Conservation (phyloP, 1,140 invertebrate genomes). For the Heliothis subflexa region DNA sequence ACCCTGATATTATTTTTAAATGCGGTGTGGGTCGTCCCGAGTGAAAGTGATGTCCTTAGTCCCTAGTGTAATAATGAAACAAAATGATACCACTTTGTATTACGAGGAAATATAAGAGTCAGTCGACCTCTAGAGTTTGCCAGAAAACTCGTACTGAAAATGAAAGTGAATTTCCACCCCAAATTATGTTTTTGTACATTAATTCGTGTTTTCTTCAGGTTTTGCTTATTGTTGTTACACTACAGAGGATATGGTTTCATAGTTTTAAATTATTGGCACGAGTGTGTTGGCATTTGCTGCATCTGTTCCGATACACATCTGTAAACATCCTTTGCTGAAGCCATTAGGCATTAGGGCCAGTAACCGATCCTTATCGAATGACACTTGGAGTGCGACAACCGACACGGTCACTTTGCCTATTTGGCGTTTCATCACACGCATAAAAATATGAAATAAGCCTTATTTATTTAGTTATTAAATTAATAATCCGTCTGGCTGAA, state of each 20-base stretch:
- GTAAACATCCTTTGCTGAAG: constrained; percentile 32
- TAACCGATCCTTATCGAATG: constrained; percentile 29
- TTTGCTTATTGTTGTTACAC: neutral
- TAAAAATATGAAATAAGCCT: constrained; percentile 8
- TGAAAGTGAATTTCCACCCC: neutral
- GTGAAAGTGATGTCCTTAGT: neutral
- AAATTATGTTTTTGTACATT: neutral
- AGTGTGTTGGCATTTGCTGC: constrained; percentile 48
- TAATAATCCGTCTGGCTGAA: constrained; percentile 19
- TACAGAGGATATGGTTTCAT: neutral
- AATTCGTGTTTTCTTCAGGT: neutral
- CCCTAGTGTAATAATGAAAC: too few relatives aligned
- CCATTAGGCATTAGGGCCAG: neutral
- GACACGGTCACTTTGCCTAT: constrained; percentile 23
- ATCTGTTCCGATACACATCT: constrained; percentile 14
- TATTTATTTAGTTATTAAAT: constrained; percentile 28
- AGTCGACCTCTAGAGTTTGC: too few relatives aligned
- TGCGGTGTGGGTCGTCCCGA: neutral
- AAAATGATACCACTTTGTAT: too few relatives aligned
- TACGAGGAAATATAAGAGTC: too few relatives aligned
- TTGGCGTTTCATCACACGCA: neutral
- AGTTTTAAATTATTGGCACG: constrained; percentile 48
- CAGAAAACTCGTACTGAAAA: too few relatives aligned
- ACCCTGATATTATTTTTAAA: constrained; percentile 1
- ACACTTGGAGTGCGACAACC: constrained; percentile 23